Evolutionary conservation across 1,140 invertebrate species (phyloP), one percentile per base, ranked within the genome.

Genomic region (Drosophila nebulosa): DNA sequence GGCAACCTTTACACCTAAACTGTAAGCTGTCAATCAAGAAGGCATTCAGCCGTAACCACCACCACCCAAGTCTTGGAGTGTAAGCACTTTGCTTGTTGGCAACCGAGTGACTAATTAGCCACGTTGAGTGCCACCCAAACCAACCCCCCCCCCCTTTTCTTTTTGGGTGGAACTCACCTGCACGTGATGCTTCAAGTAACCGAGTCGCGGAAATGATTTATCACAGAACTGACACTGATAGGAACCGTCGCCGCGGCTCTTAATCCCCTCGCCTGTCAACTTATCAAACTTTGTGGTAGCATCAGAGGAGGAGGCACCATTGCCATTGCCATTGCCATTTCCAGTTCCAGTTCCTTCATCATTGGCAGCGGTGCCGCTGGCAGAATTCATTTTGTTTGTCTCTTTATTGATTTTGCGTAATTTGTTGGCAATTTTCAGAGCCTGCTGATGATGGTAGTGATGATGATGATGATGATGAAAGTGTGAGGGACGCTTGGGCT

Each of bases 181-280:
- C 92, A 98, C 96, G 93, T 98, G 97, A 92, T 97, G 96, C 92
- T 97, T 97, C 70, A 98, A 93, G 90, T 97, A 96, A 59, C 95
- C 96, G 27, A 96, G 94, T 42, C 96, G 93, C 1, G 97, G 95
- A 92, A 98, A 98, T 51, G 97, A 96, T 91, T 97, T 96, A 69
- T 97, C 96, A 92, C 97, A 98, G 92, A 97, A 97, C 91, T 96
- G 95, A 92, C 97, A 97, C 72, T 96, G 94, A 93, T 97, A 97
- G 35, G 97, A 97, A 64, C 90, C 90, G 77, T 91, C 90, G 79
- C 76, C 78, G 36, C 74, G 73, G 27, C 70, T 79, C 62, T 91
- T 91, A 91, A 91, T 91, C 65, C 90, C 72, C 58, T 91, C 89
- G 57, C 81, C 71, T 88, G 90, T 91, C 90, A 90, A 88, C 90